A percentile compares a stretch with the other conserved stretches of the same genome.
Evolutionary conservation across 2,797 vertebrate genomes (phyloP).

Genomic region (Percopsis omiscomaycus): DNA sequence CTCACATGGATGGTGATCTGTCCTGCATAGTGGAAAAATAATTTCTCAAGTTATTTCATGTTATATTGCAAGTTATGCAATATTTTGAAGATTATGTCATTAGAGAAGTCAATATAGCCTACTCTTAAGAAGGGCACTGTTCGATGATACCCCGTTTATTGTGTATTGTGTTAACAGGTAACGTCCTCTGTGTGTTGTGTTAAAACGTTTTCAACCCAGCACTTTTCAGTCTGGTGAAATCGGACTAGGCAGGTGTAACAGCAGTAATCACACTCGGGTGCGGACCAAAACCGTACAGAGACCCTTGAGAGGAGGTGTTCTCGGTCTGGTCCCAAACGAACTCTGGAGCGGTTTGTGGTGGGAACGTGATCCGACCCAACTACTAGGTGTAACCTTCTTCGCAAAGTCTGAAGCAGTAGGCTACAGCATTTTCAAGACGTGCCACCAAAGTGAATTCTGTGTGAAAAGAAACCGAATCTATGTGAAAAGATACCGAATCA

Average conservation of each 20-base stretch:
- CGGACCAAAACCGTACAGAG: too few relatives aligned
- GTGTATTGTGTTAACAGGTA: constrained; percentile 5
- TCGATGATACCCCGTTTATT: background rate
- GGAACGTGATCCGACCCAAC: too few relatives aligned
- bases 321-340: too few relatives aligned
- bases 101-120: constrained; percentile 6
- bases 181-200: constrained; percentile 6
- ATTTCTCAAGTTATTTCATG: background rate
- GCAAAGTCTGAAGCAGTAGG: too few relatives aligned
- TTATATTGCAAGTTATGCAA: constrained; percentile 2
- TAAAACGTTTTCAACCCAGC: constrained; percentile 1
- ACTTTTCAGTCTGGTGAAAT: background rate
- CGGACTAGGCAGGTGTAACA: background rate
- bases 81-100: constrained; percentile 5
- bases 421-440: too few relatives aligned
- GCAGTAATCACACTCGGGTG: too few relatives aligned
- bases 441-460: too few relatives aligned
- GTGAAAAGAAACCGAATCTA: too few relatives aligned
- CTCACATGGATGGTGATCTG: constrained; percentile 32
- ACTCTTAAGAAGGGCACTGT: constrained; percentile 12
- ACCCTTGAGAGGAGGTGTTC: too few relatives aligned
- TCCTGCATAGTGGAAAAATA: constrained; percentile 11
- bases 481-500: too few relatives aligned
- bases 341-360: too few relatives aligned
- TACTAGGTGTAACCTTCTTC: too few relatives aligned